A percentile compares a stretch with the other conserved stretches of the same genome.
Conservation (phyloP, 2,888 invertebrate genomes). For the Aphidoletes aphidimyza region DNA sequence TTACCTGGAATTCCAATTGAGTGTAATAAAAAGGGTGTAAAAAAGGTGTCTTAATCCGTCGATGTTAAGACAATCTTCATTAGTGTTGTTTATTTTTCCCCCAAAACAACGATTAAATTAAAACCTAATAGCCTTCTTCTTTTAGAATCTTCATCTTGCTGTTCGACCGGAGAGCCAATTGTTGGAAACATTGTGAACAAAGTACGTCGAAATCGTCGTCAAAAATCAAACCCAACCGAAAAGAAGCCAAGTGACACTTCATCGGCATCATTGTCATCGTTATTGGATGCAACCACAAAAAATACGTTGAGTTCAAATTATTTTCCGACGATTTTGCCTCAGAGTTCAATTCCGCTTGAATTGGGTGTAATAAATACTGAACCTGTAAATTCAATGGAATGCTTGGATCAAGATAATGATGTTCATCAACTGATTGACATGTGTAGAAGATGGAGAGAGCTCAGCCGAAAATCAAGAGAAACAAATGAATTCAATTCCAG, state of each 20-base stretch:
- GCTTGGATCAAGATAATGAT: not conserved
- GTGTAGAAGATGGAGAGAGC: not conserved
- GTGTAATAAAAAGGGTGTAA: too few species aligned
- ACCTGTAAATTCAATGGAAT: not conserved
- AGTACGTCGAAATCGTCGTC: slow-evolving; percentile 54
- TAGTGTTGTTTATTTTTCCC: too few species aligned
- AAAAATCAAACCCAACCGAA: slow-evolving; percentile 56
- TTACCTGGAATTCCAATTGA: too few species aligned
- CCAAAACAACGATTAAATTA: too few species aligned
- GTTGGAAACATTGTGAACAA: slow-evolving; percentile 57
- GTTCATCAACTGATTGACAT: not conserved
- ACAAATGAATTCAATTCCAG: not conserved
- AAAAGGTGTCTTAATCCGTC: too few species aligned
- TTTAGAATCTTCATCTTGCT: not conserved
- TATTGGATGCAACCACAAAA: slow-evolving; percentile 52
- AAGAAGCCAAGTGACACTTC: slow-evolving; percentile 54
- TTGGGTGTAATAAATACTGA: slow-evolving; percentile 54
- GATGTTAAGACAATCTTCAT: too few species aligned
- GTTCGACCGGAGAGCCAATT: slow-evolving; percentile 56
- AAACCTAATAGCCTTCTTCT: not conserved
- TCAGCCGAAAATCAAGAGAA: not conserved
- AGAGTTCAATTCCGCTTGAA: slow-evolving; percentile 57
- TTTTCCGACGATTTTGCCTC: slow-evolving; percentile 57
- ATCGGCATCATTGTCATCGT: slow-evolving; percentile 23
- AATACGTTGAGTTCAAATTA: slow-evolving; percentile 45